A percentile compares a stretch with the other conserved stretches of the same genome.
phyloP scores from a whole-genome alignment of 2,797 vertebrate genomes.

The Falco concolor region DNA sequence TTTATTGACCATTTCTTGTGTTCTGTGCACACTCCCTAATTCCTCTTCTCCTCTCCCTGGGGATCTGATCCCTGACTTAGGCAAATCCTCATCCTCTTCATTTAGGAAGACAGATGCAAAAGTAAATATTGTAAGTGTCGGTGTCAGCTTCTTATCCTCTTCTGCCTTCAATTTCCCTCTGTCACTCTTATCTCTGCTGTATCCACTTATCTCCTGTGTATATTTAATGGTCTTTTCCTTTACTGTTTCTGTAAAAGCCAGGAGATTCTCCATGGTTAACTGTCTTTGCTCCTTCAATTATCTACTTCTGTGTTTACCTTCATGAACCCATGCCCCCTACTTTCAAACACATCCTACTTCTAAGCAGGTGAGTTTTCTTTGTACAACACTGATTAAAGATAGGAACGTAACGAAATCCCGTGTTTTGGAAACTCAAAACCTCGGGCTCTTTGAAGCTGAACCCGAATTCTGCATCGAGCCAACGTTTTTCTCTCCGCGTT shows the following conservation, averaged over 20 bases:
- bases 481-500: background rate
- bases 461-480: background rate
- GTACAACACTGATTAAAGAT: conserved; percentile 12
- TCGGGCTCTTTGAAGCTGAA: background rate
- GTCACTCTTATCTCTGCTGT: background rate
- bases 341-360: conserved; percentile 24
- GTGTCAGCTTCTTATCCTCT: conserved; percentile 20
- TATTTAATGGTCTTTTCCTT: background rate
- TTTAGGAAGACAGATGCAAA: conserved; percentile 15
- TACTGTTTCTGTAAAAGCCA: background rate
- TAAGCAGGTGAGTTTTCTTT: conserved; percentile 22
- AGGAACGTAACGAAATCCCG: background rate
- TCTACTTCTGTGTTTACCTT: conserved; percentile 5
- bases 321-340: background rate
- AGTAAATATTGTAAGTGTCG: conserved; percentile 15
- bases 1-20: conserved; percentile 4
- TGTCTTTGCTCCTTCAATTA: conserved; percentile 8
- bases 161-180: conserved; percentile 50
- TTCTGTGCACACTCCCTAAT: background rate
- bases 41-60: background rate
- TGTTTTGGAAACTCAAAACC: background rate
- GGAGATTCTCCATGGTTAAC: background rate
- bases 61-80: conserved; percentile 28
- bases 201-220: conserved; percentile 28
- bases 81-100: conserved; percentile 40